Conservation (phyloP, 2,113 vertebrate species). For the Aythya baeri region DNA sequence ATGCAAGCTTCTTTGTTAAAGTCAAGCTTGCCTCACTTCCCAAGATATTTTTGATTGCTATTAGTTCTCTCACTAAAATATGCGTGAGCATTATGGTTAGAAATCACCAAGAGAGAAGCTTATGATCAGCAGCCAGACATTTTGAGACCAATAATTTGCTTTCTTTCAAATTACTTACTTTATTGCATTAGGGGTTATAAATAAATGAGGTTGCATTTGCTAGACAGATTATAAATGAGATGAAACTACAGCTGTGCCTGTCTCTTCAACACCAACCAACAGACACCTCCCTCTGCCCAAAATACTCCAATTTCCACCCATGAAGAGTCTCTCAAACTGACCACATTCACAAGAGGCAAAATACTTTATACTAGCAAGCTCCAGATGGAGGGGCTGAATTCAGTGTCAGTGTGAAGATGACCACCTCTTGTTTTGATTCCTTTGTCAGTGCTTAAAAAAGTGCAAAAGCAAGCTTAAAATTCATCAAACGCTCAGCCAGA, state of each 20-base stretch:
- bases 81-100: background rate
- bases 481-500: background rate
- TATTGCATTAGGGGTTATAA: background rate
- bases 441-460: background rate
- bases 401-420: background rate
- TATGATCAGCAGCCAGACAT: background rate
- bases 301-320: background rate
- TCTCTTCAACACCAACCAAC: background rate
- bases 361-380: background rate
- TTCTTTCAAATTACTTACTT: background rate
- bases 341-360: background rate
- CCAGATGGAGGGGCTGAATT: background rate
- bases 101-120: background rate
- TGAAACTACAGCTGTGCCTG: background rate
- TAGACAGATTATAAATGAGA: background rate
- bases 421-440: background rate
- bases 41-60: background rate
- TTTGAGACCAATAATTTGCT: conserved; percentile 15
- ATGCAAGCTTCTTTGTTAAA: background rate
- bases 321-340: background rate
- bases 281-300: background rate
- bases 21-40: background rate
- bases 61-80: background rate
- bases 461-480: background rate
- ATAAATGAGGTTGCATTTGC: background rate